phyloP scores from a whole-genome alignment of 2,797 vertebrate genomes.

The Coccyzus lansbergi region DNA sequence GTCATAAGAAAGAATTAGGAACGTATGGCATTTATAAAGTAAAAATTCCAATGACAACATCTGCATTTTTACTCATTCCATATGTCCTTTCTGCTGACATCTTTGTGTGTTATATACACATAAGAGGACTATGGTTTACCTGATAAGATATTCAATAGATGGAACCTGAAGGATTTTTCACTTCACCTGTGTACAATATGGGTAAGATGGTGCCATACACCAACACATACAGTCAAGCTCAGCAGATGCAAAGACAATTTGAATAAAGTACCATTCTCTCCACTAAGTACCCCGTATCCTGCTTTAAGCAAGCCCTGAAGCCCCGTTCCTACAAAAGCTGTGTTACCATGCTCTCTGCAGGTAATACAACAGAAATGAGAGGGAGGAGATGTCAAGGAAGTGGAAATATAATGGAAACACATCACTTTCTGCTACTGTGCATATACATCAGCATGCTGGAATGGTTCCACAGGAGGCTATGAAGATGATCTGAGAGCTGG shows the following conservation, averaged over 20 bases:
- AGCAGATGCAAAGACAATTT: neutral
- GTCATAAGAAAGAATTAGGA: neutral
- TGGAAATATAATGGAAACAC: neutral
- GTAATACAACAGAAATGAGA: neutral
- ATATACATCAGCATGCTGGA: neutral
- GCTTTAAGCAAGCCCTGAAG: neutral
- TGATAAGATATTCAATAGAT: neutral
- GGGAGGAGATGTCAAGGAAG: neutral
- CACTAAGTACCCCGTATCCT: neutral
- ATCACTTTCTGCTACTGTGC: neutral
- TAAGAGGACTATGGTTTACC: neutral
- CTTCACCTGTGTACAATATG: neutral
- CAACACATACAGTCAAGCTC: neutral
- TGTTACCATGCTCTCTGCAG: neutral
- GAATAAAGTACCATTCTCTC: neutral
- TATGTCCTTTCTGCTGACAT: neutral
- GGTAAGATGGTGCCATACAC: neutral
- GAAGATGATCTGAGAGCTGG: no score
- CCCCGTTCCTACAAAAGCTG: neutral
- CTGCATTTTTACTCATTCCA: neutral
- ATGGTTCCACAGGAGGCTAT: no score
- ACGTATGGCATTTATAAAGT: neutral
- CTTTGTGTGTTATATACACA: rapidly evolving
- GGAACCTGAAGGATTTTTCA: neutral
- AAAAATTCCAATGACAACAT: neutral